Evolutionary conservation across 2,113 vertebrate species (phyloP).

Genomic region (Callopanchax toddi): DNA sequence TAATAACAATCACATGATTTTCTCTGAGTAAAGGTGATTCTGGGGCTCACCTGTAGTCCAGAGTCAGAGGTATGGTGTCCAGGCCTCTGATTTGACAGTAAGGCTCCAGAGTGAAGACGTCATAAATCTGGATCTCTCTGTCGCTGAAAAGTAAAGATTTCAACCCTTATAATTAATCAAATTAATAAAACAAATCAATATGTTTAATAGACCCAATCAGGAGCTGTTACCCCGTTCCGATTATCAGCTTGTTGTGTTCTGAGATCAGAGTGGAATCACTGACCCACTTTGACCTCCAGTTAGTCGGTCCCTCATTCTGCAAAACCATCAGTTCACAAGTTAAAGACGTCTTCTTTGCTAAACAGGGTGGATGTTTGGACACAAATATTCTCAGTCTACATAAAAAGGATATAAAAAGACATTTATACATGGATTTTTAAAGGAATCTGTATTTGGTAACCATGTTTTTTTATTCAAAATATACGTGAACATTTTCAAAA

Average conservation of each 20-base stretch:
- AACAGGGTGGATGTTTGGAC: too few relatives aligned
- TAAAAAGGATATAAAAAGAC: too few relatives aligned
- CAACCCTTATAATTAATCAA: constrained; percentile 9
- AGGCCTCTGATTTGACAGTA: constrained; percentile 80
- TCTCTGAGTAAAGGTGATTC: not conserved
- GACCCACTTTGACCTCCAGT: constrained; percentile 73
- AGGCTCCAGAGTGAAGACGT: constrained; percentile 81
- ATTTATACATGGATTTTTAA: too few relatives aligned
- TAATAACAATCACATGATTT: not conserved
- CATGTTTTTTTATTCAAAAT: too few relatives aligned
- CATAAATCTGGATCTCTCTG: constrained; percentile 82
- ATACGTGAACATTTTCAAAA: too few relatives aligned
- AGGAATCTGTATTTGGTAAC: too few relatives aligned
- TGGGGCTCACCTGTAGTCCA: constrained; percentile 79
- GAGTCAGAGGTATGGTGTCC: constrained; percentile 78
- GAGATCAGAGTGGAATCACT: constrained; percentile 78
- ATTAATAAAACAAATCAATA: not conserved
- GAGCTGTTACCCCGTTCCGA: constrained; percentile 71
- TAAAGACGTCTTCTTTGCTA: too few relatives aligned
- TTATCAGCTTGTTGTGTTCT: constrained; percentile 78
- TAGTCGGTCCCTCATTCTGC: constrained; percentile 60
- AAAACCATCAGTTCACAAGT: too few relatives aligned
- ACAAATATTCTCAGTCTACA: too few relatives aligned
- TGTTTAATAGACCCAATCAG: not conserved
- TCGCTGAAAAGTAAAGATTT: constrained; percentile 67